Evolutionary conservation across 2,797 vertebrate species (phyloP), one percentile per base, ranked within the genome.

Genomic region (Lutjanus argentimaculatus): DNA sequence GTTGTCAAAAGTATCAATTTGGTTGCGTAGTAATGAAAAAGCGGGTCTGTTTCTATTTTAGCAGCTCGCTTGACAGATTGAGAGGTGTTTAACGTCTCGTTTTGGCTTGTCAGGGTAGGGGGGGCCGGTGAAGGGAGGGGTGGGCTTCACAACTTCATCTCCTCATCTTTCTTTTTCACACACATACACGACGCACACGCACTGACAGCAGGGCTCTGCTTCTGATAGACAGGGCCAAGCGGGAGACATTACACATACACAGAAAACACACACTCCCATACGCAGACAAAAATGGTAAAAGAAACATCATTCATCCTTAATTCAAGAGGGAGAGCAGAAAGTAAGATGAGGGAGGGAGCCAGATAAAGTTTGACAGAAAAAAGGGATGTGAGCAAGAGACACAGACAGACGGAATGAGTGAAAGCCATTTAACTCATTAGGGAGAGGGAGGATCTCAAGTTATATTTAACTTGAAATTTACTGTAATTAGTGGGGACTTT

Each of bases 1-100:
- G 77, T 92, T 94, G 94, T 94, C 93, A 95, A 92, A 93, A 91
- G 81, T 92, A 93, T 94, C 93, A 93, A 93, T 95, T 94, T 92
- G 80, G 88, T 83, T 86, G 88, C 36, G 52, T 79, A 88, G 88
- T 89, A 89, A 88, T 90, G 91, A 94, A 92, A 92, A 92, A 91
- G 77, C 76, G 57, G 79, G 85, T 92, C 90, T 91, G 91, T 88
- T 94, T 93, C 92, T 93, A 93, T 94, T 93, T 92, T 88, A 92
- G 91, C 82, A 72, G 88, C 92, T 85, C 86, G 77, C 86, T 89
- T 93, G 95, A 93, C 93, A 95, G 93, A 94, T 93, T 92, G 91
- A 93, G 88, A 92, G 92, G 92, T 94, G 91, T 95, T 95, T 94
- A 95, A 91, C 91, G 85, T 92, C 93, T 95, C 91, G 84, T 93